Percentiles rank a stretch among this genome's conserved stretches.
phyloP scores from a whole-genome alignment of 2,113 vertebrate genomes.

The Colinus virginianus region DNA sequence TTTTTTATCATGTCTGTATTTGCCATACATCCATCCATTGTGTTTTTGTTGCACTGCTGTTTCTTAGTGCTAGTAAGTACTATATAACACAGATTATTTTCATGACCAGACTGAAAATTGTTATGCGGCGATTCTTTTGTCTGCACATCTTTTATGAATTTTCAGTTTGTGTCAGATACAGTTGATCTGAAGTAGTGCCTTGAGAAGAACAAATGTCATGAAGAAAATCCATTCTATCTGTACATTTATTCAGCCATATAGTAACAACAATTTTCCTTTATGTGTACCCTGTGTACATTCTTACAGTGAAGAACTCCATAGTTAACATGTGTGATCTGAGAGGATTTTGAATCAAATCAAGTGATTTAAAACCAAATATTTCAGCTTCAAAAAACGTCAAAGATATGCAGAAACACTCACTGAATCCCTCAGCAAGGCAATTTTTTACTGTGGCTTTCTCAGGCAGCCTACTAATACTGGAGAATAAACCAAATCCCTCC shows the following conservation, averaged over 20 bases:
- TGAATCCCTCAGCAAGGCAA: background rate
- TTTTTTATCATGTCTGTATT: slow-evolving; percentile 10
- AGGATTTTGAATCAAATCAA: slow-evolving; percentile 13
- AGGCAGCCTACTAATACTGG: background rate
- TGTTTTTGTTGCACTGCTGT: background rate
- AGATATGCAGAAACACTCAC: background rate
- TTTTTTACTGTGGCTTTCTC: background rate
- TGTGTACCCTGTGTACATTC: background rate
- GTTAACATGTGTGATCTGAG: background rate
- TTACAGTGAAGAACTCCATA: background rate
- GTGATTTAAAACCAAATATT: background rate
- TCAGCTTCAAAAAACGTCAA: background rate
- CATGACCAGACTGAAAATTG: background rate
- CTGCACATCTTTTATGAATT: background rate
- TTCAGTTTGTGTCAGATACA: background rate
- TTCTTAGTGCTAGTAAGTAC: background rate
- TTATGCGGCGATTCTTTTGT: background rate
- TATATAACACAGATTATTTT: background rate
- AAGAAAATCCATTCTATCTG: background rate
- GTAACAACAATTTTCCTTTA: background rate
- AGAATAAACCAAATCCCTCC: background rate
- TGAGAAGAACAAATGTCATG: accelerated
- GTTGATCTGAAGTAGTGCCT: background rate
- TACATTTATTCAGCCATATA: background rate
- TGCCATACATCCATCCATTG: background rate